Percentiles rank a stretch among this genome's conserved stretches.
Conservation (phyloP, 2,888 invertebrate genomes). For the Brachylomia viminalis region DNA sequence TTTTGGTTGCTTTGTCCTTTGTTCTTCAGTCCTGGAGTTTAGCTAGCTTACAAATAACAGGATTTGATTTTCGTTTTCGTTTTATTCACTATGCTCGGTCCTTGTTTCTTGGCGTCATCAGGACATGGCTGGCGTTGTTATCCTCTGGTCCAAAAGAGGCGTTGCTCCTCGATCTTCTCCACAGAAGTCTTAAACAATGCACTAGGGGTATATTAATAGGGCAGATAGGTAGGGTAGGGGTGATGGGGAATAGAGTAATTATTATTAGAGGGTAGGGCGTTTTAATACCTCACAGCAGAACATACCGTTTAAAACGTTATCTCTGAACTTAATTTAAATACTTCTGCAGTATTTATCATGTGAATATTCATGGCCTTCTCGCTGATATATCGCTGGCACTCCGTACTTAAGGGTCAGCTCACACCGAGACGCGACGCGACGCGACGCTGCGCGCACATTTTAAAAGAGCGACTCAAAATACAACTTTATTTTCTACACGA, state of each 20-base stretch:
- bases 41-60: background rate
- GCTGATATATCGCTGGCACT: conserved; percentile 33
- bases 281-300: background rate
- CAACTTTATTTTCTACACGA: no score
- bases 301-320: background rate
- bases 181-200: background rate
- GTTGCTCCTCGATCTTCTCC: no score
- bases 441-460: no score
- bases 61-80: background rate
- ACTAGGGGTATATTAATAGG: no score
- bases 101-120: background rate
- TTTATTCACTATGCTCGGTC: background rate
- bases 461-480: no score
- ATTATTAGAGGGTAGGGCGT: no score
- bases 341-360: conserved; percentile 28
- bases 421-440: no score
- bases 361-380: conserved; percentile 46
- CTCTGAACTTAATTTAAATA: conserved; percentile 21
- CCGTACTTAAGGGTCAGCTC: no score
- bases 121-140: background rate
- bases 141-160: background rate
- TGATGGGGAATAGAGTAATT: no score
- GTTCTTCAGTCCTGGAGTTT: background rate
- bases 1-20: background rate
- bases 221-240: no score